phyloP scores from a whole-genome alignment of 2,113 vertebrate species.

The Cyprinodon variegatus region DNA sequence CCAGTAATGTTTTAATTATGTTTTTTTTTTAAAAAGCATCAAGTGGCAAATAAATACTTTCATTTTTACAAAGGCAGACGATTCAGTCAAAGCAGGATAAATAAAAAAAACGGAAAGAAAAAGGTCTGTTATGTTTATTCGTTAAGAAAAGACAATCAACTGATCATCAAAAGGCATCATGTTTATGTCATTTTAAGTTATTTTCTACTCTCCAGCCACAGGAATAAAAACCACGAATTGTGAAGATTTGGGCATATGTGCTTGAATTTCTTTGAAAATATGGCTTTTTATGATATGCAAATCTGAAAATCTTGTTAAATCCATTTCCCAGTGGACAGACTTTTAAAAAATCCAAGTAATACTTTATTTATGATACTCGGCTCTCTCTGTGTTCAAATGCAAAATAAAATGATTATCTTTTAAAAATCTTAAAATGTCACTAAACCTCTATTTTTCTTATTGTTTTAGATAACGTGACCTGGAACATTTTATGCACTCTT shows the following conservation, averaged over 20 bases:
- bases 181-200: not conserved
- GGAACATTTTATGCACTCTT: not conserved
- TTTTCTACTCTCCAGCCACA: not conserved
- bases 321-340: not conserved
- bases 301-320: not conserved
- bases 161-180: not conserved
- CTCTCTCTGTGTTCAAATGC: too few relatives aligned
- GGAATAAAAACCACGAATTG: not conserved
- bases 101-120: not conserved
- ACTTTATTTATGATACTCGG: too few relatives aligned
- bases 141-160: not conserved
- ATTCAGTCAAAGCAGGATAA: not conserved
- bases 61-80: constrained; percentile 21
- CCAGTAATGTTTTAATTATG: constrained; percentile 9
- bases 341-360: too few relatives aligned
- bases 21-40: not conserved
- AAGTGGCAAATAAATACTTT: constrained; percentile 16
- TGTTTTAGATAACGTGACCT: not conserved
- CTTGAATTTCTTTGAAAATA: not conserved
- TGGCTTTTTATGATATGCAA: not conserved
- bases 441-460: not conserved
- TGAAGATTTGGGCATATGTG: not conserved
- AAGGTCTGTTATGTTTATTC: not conserved
- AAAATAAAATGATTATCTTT: not conserved
- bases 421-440: not conserved